A percentile compares a stretch with the other conserved stretches of the same genome.
Conservation (phyloP, 2,113 vertebrate species). For the Pelobates fuscus region DNA sequence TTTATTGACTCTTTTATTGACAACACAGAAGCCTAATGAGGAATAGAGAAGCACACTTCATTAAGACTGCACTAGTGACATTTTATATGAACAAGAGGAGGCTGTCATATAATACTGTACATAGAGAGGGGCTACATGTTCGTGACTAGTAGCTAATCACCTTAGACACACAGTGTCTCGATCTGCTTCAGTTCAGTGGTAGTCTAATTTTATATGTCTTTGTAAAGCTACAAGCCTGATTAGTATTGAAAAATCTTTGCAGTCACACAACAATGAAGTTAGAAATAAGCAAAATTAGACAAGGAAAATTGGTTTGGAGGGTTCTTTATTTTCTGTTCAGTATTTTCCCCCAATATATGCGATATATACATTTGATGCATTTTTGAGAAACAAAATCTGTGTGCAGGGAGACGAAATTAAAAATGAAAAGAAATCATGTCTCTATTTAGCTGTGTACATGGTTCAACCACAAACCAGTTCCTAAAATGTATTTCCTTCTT, state of each 20-base stretch:
- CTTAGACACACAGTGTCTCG: not conserved
- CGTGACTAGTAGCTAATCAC: conserved; percentile 16
- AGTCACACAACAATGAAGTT: too few relatives aligned
- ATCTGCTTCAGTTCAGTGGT: conserved; percentile 4
- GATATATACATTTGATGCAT: too few relatives aligned
- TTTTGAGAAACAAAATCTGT: too few relatives aligned
- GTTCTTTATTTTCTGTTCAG: too few relatives aligned
- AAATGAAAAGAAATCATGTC: too few relatives aligned
- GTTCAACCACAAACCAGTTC: too few relatives aligned
- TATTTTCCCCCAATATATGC: too few relatives aligned
- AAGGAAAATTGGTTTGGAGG: too few relatives aligned
- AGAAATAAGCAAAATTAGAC: too few relatives aligned
- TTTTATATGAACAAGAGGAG: conserved; percentile 46
- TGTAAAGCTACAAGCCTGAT: not conserved
- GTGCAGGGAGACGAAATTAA: too few relatives aligned
- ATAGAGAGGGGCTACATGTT: conserved; percentile 9
- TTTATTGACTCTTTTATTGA: conserved; percentile 78
- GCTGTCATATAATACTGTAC: conserved; percentile 36
- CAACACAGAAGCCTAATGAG: conserved; percentile 68
- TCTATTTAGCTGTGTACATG: too few relatives aligned
- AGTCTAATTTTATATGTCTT: conserved; percentile 3
- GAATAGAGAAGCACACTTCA: conserved; percentile 68
- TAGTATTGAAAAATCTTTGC: not conserved
- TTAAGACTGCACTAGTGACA: conserved; percentile 61
- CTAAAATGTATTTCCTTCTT: too few relatives aligned